phyloP scores from a whole-genome alignment of 2,797 vertebrate genomes.

The Acanthurus tractus region DNA sequence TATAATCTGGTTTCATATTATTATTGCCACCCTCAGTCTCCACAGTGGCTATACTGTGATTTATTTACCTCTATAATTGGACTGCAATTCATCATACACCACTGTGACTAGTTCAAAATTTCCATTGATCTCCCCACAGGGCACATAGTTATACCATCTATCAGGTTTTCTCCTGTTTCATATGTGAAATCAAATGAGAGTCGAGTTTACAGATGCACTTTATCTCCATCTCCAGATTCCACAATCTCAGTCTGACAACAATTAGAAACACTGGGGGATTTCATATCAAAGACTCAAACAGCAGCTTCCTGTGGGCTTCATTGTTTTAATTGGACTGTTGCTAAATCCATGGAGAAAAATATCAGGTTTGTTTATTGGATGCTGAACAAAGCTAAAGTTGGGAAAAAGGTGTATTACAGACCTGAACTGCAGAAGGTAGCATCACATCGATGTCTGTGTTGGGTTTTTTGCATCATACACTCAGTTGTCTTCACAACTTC shows the following conservation, averaged over 20 bases:
- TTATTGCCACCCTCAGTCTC: background rate
- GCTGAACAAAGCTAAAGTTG: background rate
- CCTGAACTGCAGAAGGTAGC: background rate
- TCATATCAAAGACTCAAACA: background rate
- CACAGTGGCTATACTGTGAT: background rate
- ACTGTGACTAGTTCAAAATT: background rate
- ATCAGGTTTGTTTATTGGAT: background rate
- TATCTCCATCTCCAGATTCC: background rate
- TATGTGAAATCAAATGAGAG: background rate
- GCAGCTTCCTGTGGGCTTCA: background rate
- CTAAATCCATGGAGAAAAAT: background rate
- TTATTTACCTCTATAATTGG: background rate
- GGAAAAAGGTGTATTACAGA: background rate
- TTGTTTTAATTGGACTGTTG: background rate
- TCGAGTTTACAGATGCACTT: background rate
- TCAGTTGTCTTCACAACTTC: background rate
- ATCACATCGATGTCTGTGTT: background rate
- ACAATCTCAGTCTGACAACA: background rate
- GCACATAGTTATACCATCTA: no score
- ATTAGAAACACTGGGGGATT: constrained; percentile 9
- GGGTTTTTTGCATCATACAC: no score
- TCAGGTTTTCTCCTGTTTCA: constrained; percentile 1
- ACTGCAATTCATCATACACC: background rate
- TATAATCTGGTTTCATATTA: background rate
- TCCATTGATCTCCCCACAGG: background rate